Percentiles rank a stretch among this genome's conserved stretches.
Conservation (phyloP, 1,140 invertebrate species). For the Eumaeus atala region DNA sequence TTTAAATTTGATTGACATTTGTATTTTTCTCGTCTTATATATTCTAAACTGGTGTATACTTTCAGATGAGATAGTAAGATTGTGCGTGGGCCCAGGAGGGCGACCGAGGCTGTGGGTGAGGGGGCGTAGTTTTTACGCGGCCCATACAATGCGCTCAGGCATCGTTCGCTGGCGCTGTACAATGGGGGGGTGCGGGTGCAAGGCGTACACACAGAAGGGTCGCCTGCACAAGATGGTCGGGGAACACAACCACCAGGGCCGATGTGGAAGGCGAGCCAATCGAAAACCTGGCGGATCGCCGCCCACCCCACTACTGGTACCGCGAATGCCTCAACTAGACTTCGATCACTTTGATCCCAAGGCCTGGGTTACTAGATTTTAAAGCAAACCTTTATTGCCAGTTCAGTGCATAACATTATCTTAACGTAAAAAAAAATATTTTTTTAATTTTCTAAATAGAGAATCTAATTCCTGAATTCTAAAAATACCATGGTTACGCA, state of each 20-base stretch:
- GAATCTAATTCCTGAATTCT: too few species aligned
- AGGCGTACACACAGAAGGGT: slow-evolving; percentile 64
- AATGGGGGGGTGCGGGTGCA: slow-evolving; percentile 65
- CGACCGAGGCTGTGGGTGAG: slow-evolving; percentile 60
- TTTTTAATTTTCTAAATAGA: too few species aligned
- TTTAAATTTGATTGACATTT: too few species aligned
- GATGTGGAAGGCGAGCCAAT: slow-evolving; percentile 34
- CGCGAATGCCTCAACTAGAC: slow-evolving; percentile 44
- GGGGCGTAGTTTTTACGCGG: slow-evolving; percentile 63
- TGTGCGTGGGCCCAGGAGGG: slow-evolving; percentile 62
- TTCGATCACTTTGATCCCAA: slow-evolving; percentile 61
- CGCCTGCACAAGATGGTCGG: slow-evolving; percentile 59
- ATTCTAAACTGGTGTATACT: slow-evolving; percentile 28
- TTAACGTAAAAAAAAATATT: too few species aligned
- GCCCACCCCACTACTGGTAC: slow-evolving; percentile 42
- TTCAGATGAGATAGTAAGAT: slow-evolving; percentile 51
- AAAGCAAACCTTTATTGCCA: slow-evolving; percentile 12
- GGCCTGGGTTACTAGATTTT: slow-evolving; percentile 55
- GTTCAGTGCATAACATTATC: too few species aligned
- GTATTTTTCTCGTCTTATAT: too few species aligned
- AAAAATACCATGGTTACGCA: too few species aligned
- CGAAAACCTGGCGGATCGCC: slow-evolving; percentile 25
- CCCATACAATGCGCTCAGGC: slow-evolving; percentile 63
- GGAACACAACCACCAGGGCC: slow-evolving; percentile 56
- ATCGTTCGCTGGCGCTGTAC: slow-evolving; percentile 65